Percentiles rank a stretch among this genome's conserved stretches.
Evolutionary conservation across 2,797 vertebrate genomes (phyloP).

Genomic region (Spheniscus humboldti): DNA sequence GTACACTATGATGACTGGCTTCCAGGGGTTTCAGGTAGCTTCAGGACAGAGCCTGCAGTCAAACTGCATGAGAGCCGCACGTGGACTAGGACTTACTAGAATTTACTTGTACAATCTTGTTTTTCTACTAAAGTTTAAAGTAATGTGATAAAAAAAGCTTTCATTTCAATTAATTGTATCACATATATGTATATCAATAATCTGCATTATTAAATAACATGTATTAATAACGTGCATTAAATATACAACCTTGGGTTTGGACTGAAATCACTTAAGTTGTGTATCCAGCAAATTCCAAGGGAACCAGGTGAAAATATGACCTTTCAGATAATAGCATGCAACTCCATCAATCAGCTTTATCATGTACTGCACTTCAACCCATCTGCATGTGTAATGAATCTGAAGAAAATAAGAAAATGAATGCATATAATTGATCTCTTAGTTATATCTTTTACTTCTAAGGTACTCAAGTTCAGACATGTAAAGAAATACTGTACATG

Average conservation of each 20-base stretch:
- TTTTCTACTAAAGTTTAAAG: background rate
- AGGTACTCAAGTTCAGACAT: background rate
- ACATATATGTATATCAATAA: background rate
- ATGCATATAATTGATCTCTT: background rate
- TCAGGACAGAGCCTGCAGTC: background rate
- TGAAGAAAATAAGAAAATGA: slow-evolving; percentile 47
- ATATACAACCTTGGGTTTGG: background rate
- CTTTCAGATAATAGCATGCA: slow-evolving; percentile 47
- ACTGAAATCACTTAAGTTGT: slow-evolving; percentile 28
- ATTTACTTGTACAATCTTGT: background rate
- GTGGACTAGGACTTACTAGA: background rate
- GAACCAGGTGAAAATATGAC: slow-evolving; percentile 61
- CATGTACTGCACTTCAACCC: background rate
- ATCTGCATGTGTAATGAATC: slow-evolving; percentile 23
- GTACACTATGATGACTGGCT: accelerated
- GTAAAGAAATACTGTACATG: background rate
- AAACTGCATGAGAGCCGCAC: background rate
- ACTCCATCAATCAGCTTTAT: slow-evolving; percentile 55
- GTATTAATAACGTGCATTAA: background rate
- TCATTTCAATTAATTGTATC: background rate
- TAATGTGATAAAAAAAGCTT: background rate
- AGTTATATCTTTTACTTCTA: background rate
- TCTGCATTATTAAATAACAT: background rate
- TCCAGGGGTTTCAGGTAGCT: background rate
- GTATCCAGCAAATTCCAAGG: slow-evolving; percentile 53